Evolutionary conservation across 2,113 vertebrate genomes (phyloP).

Genomic region (Colistium nudipinnis): DNA sequence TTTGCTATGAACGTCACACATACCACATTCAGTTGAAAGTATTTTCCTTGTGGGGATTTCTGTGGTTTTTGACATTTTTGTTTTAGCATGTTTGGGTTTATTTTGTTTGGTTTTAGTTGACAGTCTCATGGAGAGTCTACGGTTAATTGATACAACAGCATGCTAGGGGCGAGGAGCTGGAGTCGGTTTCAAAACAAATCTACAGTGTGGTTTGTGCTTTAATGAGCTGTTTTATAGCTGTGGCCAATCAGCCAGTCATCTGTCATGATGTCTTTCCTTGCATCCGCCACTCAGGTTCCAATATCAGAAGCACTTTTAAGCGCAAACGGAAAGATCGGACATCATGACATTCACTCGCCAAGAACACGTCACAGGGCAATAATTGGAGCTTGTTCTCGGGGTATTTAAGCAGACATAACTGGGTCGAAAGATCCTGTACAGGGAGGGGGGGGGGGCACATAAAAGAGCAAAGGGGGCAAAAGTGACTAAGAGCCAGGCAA

Average conservation of each 20-base stretch:
- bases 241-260: conserved; percentile 68
- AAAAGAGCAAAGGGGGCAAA: conserved; percentile 71
- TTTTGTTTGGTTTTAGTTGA: neutral
- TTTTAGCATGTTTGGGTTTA: neutral
- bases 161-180: neutral
- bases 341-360: conserved; percentile 47
- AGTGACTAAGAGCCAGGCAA: conserved; percentile 51
- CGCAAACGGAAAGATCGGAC: conserved; percentile 48
- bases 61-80: neutral
- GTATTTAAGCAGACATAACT: conserved; percentile 63
- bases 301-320: conserved; percentile 65
- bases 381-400: conserved; percentile 65
- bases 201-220: conserved; percentile 38
- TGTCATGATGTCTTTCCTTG: conserved; percentile 60
- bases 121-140: neutral
- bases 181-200: conserved; percentile 47
- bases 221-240: conserved; percentile 55
- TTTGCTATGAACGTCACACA: neutral
- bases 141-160: conserved; percentile 28
- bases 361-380: conserved; percentile 58
- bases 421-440: conserved; percentile 50
- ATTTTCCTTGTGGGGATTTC: neutral
- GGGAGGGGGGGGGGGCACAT: conserved; percentile 64
- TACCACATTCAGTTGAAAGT: neutral
- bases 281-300: conserved; percentile 70